Evolutionary conservation across 2,113 vertebrate genomes (phyloP).

Genomic region (Cercocebus atys): DNA sequence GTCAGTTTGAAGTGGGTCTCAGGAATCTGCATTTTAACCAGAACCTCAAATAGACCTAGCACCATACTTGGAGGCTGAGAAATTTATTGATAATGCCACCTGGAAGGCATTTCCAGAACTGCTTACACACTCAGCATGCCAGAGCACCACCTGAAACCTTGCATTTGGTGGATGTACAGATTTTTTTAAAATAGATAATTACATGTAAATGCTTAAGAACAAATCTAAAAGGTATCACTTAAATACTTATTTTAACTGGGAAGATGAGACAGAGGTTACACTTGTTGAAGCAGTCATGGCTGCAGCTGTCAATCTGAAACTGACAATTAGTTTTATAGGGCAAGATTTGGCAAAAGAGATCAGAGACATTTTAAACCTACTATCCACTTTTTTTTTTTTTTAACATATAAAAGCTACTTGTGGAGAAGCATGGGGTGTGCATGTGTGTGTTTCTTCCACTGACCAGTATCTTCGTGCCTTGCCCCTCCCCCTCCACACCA

Average conservation of each 20-base stretch:
- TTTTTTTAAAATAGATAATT: not conserved
- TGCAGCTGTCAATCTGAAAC: not conserved
- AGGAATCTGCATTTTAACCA: not conserved
- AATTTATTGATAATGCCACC: not conserved
- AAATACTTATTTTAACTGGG: not conserved
- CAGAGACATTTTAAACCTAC: not conserved
- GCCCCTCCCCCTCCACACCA: conserved; percentile 66
- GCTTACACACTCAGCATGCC: not conserved
- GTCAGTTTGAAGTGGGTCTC: not conserved
- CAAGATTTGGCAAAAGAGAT: not conserved
- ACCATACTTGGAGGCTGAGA: not conserved
- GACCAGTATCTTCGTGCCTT: not conserved
- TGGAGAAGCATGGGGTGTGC: not conserved
- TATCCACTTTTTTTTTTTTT: not conserved
- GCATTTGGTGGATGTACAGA: not conserved
- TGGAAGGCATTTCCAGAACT: not conserved
- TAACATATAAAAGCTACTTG: not conserved
- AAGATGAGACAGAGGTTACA: not conserved
- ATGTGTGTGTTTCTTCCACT: not conserved
- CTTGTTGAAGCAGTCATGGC: not conserved
- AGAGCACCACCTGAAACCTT: not conserved
- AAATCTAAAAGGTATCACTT: not conserved
- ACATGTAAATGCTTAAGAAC: not conserved
- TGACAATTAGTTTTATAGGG: not conserved
- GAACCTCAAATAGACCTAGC: not conserved